Evolutionary conservation across 23 tunicate species (phyloP).

Genomic region (Halocynthia aurantium): DNA sequence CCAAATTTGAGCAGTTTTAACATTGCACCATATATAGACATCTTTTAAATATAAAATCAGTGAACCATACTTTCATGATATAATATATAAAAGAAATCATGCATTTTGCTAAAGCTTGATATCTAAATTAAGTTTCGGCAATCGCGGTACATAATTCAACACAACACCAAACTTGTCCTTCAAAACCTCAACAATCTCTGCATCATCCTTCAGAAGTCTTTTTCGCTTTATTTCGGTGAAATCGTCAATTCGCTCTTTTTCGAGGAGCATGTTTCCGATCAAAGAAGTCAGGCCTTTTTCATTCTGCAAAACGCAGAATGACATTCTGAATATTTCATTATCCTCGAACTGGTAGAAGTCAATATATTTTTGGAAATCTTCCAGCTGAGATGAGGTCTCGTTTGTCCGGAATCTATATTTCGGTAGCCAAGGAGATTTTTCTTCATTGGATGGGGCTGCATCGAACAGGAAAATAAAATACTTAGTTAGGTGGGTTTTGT

Average conservation of each 20-base stretch:
- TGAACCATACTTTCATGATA: too few species aligned
- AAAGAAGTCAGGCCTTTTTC: conserved; percentile 7
- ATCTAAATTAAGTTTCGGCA: neutral
- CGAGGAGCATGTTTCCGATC: neutral
- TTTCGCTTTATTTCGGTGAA: neutral
- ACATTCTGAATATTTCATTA: neutral
- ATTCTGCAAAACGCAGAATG: conserved; percentile 26
- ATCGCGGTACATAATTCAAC: neutral
- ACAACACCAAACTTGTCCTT: conserved; percentile 1
- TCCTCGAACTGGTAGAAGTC: neutral
- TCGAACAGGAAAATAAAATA: too few species aligned
- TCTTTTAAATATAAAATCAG: too few species aligned
- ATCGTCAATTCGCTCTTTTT: conserved; percentile 20
- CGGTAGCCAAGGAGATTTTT: neutral
- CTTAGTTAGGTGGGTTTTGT: too few species aligned
- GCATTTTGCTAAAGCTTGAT: neutral
- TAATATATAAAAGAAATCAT: too few species aligned
- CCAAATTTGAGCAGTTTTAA: neutral
- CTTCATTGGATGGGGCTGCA: too few species aligned
- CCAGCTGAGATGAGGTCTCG: neutral
- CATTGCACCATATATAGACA: too few species aligned
- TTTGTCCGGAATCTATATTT: conserved; percentile 7
- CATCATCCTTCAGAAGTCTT: neutral
- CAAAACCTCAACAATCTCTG: neutral
- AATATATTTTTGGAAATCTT: conserved; percentile 6